Evolutionary conservation across 1,140 invertebrate species (phyloP).

Genomic region (Pollicipes pollicipes): DNA sequence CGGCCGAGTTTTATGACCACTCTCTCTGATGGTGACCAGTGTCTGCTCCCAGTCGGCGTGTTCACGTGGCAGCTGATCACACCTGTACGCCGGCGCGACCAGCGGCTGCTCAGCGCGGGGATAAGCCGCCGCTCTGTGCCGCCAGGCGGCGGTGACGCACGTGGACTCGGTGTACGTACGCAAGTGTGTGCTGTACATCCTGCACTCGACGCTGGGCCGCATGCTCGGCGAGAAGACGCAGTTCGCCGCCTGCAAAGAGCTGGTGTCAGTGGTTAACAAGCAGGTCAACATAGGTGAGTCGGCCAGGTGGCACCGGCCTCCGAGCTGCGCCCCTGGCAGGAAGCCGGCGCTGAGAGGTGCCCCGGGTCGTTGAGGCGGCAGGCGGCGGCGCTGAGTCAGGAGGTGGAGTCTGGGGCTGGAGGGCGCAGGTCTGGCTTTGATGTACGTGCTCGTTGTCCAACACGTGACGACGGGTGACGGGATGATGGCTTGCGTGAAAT

Average conservation of each 20-base stretch:
- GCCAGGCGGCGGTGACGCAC: conserved; percentile 81
- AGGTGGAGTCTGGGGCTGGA: too few species aligned
- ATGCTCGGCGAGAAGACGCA: conserved; percentile 93
- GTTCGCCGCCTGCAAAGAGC: conserved; percentile 82
- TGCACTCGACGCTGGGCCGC: conserved; percentile 74
- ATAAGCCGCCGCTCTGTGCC: too few species aligned
- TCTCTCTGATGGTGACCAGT: too few species aligned
- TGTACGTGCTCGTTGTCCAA: too few species aligned
- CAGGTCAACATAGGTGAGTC: conserved; percentile 71
- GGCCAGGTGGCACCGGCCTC: conserved; percentile 27
- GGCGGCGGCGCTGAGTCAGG: conserved; percentile 11
- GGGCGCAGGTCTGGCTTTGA: too few species aligned
- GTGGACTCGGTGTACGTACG: conserved; percentile 94
- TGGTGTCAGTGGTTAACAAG: conserved; percentile 75
- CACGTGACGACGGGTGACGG: conserved; percentile 12
- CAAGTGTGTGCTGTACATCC: conserved; percentile 91
- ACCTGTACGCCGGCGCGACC: too few species aligned
- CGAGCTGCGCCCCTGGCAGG: not conserved
- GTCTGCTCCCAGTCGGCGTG: too few species aligned
- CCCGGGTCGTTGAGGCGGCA: conserved; percentile 13
- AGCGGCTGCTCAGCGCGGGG: too few species aligned
- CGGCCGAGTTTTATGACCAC: too few species aligned
- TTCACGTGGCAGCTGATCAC: too few species aligned
- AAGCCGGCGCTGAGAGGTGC: too few species aligned
- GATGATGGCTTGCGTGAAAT: too few species aligned